Percentiles rank a stretch among this genome's conserved stretches.
Evolutionary conservation across 1,140 invertebrate species (phyloP).

Genomic region (Rhagoletis zephyria): DNA sequence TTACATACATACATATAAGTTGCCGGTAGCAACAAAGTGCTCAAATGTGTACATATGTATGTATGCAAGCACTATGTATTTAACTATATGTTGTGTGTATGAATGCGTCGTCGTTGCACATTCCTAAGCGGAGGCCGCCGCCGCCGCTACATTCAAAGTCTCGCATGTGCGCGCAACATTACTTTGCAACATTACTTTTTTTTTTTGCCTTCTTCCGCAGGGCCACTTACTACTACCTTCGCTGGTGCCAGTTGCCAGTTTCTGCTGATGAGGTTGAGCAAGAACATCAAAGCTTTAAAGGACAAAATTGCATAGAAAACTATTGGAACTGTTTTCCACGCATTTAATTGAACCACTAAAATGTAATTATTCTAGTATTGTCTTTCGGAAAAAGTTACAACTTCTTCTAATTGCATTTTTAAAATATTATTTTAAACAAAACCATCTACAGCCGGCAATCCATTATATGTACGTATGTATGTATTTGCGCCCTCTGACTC

Average conservation of each 20-base stretch:
- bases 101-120: background rate
- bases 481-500: background rate
- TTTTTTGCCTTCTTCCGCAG: background rate
- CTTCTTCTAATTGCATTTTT: no score
- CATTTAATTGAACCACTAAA: no score
- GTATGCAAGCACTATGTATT: background rate
- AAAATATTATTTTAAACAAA: background rate
- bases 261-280: no score
- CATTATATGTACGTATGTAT: background rate
- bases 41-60: background rate
- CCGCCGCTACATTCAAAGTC: background rate
- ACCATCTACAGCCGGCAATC: background rate
- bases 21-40: background rate
- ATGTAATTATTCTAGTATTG: no score
- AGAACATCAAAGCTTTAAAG: no score
- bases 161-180: constrained; percentile 32
- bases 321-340: no score
- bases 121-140: background rate
- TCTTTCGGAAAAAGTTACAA: no score
- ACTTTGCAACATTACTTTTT: background rate
- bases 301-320: no score
- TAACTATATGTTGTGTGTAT: background rate
- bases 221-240: background rate
- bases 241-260: background rate
- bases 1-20: no score